Base-by-base conservation (phyloP, 2,888 invertebrate genomes). In the Toxonevra muliebris region DNA sequence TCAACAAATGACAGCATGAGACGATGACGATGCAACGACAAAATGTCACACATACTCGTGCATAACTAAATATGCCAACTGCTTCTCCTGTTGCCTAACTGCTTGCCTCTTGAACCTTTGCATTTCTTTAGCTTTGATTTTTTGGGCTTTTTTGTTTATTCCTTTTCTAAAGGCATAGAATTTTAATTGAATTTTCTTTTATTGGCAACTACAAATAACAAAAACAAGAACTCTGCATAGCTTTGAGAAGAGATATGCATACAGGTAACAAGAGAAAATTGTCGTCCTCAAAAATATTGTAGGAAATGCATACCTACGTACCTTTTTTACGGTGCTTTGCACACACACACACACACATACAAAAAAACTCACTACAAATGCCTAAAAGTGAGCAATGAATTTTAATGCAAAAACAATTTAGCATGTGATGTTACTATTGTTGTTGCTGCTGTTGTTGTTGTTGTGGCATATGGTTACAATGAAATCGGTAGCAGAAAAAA, bases 101-200 rank as follows among this genome's bases (percentile, higher is more conserved):
- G n/a, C n/a, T n/a, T n/a, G n/a, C n/a, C n/a, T n/a, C n/a, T n/a
- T n/a, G n/a, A n/a, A 7, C 7, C 7, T 30, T 7, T 30, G 30
- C 30, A 30, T 30, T 30, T 30, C 7, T 30, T 2, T 30, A 30
- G 9, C 15, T 7, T 13, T 15, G 13, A 48, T 48, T 2, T 48
- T 48, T 10, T 13, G n/a, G 1, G 11, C 48, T 11, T 48, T 48
- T 48, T 48, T 10, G 10, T 10, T 48, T 48, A n/a, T 8, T 15
- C 11, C 15, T 48, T 63, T 63, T 59, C 43, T 15, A 59, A 40
- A 63, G 45, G 54, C 63, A 59, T 59, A 59, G 67, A 53, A 63
- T 68, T 68, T 68, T 68, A 68, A 68, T 68, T 62, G 67, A 62
- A 63, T 68, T 62, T 59, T 59, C 53, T 58, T 57, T 58, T 65